Evolutionary conservation across 1,140 invertebrate species (phyloP), one percentile per base, ranked within the genome.

Genomic region (Ylistrum balloti): DNA sequence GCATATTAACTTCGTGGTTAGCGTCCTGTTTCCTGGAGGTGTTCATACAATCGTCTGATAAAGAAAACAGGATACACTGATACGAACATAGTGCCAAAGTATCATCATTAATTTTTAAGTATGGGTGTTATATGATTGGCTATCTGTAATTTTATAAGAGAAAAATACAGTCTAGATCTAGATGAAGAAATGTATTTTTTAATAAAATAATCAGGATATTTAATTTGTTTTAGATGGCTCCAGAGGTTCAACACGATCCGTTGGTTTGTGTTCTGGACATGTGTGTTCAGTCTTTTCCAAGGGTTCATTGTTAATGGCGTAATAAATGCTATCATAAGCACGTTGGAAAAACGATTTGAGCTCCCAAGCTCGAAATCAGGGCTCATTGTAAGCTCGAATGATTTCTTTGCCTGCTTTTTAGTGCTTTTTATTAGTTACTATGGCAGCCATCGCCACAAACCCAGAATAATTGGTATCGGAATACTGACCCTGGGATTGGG

Each of bases 251-350:
- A 93, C 86, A 88, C 90, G 0, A 93, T 93, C 34, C 74, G 91
- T 32, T 93, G 93, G 93, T 93, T 89, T 85, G 93, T 93, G 22
- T 93, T 93, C 88, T 93, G 92, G 89, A 87, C 90, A 33, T 93
- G 91, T 74, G 45, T 93, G 1, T 93, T 93, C 35, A 92, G 91
- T 33, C 56, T 93, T 33, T 86, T 92, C 85, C 90, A 96, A 97
- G 97, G 98, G 38, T 97, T 98, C 96, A 97, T 98, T 85, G 98
- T 98, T 13, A 98, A 98, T 94, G 98, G 98, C 0, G 97, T 98
- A 89, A 97, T 98, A 87, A 98, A 98, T 91, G 98, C 98, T 0
- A 97, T 98, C 32, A 98, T 98, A 88, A 98, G 98, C 3, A 98
- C 98, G 0, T 98, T 98, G 32, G 98, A 98, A 95, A 97, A 97